Evolutionary conservation across 2,888 invertebrate species (phyloP).

Genomic region (Sycophila texana): DNA sequence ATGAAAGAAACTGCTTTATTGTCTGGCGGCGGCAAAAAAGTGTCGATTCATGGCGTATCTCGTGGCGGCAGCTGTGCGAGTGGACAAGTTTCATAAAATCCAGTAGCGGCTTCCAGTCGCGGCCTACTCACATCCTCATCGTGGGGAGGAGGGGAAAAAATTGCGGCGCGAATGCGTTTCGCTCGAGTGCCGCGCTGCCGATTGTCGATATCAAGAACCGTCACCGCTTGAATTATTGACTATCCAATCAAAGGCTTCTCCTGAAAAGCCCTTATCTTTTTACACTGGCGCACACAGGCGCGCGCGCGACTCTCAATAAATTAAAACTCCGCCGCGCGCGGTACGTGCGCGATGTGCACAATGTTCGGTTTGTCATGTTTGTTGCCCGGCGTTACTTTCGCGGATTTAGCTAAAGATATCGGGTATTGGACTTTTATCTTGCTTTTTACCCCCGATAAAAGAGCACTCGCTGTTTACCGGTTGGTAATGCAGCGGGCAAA

Average conservation of each 20-base stretch:
- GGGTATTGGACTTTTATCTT: conserved; percentile 15
- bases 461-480: not conserved
- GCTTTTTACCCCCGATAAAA: conserved; percentile 18
- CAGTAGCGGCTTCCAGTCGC: conserved; percentile 48
- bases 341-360: conserved; percentile 8
- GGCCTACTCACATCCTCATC: conserved; percentile 47
- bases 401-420: conserved; percentile 13
- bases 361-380: conserved; percentile 33
- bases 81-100: conserved; percentile 44
- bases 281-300: conserved; percentile 3
- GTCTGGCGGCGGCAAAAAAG: not conserved
- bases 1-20: too few species aligned
- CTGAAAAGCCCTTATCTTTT: conserved; percentile 43
- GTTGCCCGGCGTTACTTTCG: not conserved
- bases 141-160: conserved; percentile 4
- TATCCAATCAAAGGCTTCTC: conserved; percentile 47
- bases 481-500: not conserved
- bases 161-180: conserved; percentile 23
- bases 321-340: conserved; percentile 7
- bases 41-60: not conserved
- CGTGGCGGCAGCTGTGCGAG: not conserved
- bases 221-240: conserved; percentile 52
- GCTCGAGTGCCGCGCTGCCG: conserved; percentile 17
- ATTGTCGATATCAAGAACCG: conserved; percentile 51
- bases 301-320: conserved; percentile 9